phyloP scores from a whole-genome alignment of 1,140 invertebrate genomes.

The Hylaeus anthracinus region DNA sequence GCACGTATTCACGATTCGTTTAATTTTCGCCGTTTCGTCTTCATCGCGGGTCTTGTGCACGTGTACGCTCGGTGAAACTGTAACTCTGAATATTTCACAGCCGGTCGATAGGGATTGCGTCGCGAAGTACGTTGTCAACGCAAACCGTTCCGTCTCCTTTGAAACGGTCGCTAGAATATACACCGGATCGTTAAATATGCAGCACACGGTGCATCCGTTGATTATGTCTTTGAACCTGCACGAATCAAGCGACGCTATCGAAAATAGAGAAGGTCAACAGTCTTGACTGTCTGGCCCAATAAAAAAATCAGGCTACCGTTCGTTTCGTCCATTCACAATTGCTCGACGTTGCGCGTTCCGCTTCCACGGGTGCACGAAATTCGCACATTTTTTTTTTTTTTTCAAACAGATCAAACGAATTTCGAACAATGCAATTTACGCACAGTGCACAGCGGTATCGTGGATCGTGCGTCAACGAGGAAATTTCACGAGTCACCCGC shows the following conservation, averaged over 20 bases:
- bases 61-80: slow-evolving; percentile 42
- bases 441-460: slow-evolving; percentile 13
- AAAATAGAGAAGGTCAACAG: not conserved
- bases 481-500: slow-evolving; percentile 8
- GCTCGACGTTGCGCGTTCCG: not conserved
- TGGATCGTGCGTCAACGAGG: not conserved
- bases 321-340: not conserved
- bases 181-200: not conserved
- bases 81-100: slow-evolving; percentile 64
- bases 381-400: slow-evolving; percentile 1
- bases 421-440: slow-evolving; percentile 42
- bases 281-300: not conserved
- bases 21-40: not conserved
- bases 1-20: not conserved
- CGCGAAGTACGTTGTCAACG: not conserved
- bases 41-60: too few relatives aligned
- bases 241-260: too few relatives aligned
- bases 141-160: not conserved
- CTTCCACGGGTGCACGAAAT: not conserved
- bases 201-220: not conserved
- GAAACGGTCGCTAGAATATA: not conserved
- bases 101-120: slow-evolving; percentile 58
- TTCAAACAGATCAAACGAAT: not conserved
- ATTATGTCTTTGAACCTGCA: not conserved
- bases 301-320: not conserved